A percentile compares a stretch with the other conserved stretches of the same genome.
Conservation (phyloP, 1,140 invertebrate species). For the Lutraria rhynchaena region DNA sequence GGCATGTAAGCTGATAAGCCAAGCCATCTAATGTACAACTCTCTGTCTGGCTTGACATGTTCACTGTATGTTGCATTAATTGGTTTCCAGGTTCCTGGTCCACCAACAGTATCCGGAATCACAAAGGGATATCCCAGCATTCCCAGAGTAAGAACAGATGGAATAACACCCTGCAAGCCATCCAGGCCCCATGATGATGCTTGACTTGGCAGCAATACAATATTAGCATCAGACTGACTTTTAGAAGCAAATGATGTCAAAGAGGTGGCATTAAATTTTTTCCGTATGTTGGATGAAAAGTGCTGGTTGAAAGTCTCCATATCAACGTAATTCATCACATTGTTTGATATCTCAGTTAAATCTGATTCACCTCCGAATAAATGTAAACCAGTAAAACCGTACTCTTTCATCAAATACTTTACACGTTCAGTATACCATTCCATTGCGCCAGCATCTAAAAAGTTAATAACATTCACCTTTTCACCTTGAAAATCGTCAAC, state of each 20-base stretch:
- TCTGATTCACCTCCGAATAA: constrained; percentile 12
- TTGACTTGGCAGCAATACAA: constrained; percentile 94
- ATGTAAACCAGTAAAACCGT: constrained; percentile 25
- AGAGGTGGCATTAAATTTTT: constrained; percentile 42
- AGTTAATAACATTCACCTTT: constrained; percentile 37
- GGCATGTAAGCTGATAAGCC: constrained; percentile 94
- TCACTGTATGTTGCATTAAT: constrained; percentile 63
- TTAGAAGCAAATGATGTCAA: constrained; percentile 88
- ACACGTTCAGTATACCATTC: constrained; percentile 44
- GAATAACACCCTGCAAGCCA: constrained; percentile 91
- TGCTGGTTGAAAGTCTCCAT: neutral
- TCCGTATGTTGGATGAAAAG: constrained; percentile 44
- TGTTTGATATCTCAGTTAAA: neutral
- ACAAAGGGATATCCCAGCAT: constrained; percentile 92
- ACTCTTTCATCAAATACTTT: constrained; percentile 9
- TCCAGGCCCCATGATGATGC: constrained; percentile 91
- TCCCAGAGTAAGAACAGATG: constrained; percentile 91
- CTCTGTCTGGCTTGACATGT: constrained; percentile 85
- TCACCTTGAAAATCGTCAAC: constrained; percentile 7
- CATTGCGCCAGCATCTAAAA: constrained; percentile 1
- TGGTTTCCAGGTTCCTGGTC: constrained; percentile 86
- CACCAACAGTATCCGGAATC: constrained; percentile 96
- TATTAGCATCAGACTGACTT: constrained; percentile 89
- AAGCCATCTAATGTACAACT: constrained; percentile 94
- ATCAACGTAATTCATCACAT: neutral